phyloP scores from a whole-genome alignment of 2,113 vertebrate species.

The Ibidorhyncha struthersii region DNA sequence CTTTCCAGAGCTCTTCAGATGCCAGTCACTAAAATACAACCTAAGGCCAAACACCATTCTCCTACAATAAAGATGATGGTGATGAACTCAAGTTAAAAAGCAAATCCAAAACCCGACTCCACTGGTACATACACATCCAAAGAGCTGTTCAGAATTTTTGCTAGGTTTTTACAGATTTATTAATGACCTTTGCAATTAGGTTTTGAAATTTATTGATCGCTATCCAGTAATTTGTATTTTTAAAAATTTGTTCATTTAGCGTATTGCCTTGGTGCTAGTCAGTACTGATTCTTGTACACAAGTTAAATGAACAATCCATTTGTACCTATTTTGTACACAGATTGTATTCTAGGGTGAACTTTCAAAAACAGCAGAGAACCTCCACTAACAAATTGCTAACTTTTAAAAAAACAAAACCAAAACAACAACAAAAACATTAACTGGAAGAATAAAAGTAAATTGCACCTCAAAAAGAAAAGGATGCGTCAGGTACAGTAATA shows the following conservation, averaged over 20 bases:
- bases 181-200: slow-evolving; percentile 1
- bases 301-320: slow-evolving; percentile 39
- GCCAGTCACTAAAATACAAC: not conserved
- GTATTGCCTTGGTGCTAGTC: slow-evolving; percentile 48
- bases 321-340: slow-evolving; percentile 16
- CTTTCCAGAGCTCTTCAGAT: slow-evolving; percentile 45
- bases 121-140: not conserved
- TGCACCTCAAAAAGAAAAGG: slow-evolving; percentile 56
- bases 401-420: not conserved
- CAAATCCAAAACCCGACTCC: not conserved
- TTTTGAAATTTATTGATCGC: slow-evolving; percentile 16
- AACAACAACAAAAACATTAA: not conserved
- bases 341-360: not conserved
- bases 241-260: not conserved
- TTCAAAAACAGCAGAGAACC: slow-evolving; percentile 13
- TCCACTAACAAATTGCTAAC: not conserved
- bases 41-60: slow-evolving; percentile 26
- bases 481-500: not conserved
- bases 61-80: not conserved
- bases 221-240: not conserved
- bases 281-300: slow-evolving; percentile 27
- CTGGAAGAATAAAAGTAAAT: slow-evolving; percentile 61
- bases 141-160: not conserved
- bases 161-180: slow-evolving; percentile 28
- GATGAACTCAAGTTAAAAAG: slow-evolving; percentile 15